phyloP scores from a whole-genome alignment of 2,797 vertebrate genomes.

The Sarcophilus harrisii region DNA sequence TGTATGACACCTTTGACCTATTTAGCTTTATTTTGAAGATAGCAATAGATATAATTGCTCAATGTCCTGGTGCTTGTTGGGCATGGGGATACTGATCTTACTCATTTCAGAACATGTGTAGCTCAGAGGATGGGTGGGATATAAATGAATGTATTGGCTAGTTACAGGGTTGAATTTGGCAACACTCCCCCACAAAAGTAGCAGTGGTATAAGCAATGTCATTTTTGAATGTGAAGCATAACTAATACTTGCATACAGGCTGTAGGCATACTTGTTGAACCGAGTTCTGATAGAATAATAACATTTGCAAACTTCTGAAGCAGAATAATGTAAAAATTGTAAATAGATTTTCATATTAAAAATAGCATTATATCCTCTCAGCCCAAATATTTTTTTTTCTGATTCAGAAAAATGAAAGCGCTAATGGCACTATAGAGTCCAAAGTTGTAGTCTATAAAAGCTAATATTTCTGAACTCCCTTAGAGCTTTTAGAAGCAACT shows the following conservation, averaged over 20 bases:
- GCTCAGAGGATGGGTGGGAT: not conserved
- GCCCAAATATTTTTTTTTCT: not conserved
- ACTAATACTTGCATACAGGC: not conserved
- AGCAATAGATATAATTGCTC: not conserved
- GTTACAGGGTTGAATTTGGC: not conserved
- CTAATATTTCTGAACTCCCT: not conserved
- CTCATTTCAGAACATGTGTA: not conserved
- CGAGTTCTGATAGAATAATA: not conserved
- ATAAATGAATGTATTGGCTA: not conserved
- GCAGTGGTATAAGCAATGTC: not conserved
- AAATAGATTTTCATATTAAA: not conserved
- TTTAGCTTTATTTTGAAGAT: not conserved
- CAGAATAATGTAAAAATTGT: constrained; percentile 2
- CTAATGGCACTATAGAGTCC: not conserved
- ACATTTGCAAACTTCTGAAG: not conserved
- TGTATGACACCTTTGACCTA: not conserved
- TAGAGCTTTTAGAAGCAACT: not conserved
- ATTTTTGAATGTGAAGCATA: not conserved
- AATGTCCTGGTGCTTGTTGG: not conserved
- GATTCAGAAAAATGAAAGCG: not conserved
- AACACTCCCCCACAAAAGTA: not conserved
- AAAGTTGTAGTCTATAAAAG: not conserved
- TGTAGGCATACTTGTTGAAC: not conserved
- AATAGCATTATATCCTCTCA: not conserved
- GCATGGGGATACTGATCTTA: not conserved